phyloP scores from a whole-genome alignment of 2,113 vertebrate species.

The Anguilla rostrata region DNA sequence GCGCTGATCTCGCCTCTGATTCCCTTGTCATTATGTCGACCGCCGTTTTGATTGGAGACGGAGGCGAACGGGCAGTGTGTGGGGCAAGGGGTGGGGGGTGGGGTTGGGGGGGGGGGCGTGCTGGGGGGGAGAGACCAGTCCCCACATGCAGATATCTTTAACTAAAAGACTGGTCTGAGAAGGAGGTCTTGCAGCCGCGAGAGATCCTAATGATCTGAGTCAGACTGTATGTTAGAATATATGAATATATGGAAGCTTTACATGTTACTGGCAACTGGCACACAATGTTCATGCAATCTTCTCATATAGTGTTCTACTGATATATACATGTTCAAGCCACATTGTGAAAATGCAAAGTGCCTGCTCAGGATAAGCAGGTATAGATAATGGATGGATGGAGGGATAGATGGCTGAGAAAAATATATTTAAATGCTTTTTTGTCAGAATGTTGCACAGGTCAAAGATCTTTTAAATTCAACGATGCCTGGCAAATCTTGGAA shows the following conservation, averaged over 20 bases:
- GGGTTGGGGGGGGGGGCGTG: conserved; percentile 60
- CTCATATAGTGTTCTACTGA: neutral
- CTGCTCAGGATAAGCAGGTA: too few species aligned
- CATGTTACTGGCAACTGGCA: neutral
- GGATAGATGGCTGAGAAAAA: too few species aligned
- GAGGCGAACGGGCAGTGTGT: conserved; percentile 65
- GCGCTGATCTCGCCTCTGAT: conserved; percentile 84
- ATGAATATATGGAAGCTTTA: neutral
- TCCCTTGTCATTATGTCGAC: conserved; percentile 81
- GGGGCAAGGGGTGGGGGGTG: conserved; percentile 67
- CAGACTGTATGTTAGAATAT: neutral
- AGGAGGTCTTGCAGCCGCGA: conserved; percentile 29
- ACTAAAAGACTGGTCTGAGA: conserved; percentile 47
- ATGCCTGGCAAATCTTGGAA: neutral
- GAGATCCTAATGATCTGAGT: conserved; percentile 67
- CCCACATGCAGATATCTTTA: conserved; percentile 67
- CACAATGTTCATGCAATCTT: neutral
- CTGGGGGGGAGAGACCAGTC: conserved; percentile 76
- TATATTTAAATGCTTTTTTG: neutral
- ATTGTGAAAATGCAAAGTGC: too few species aligned
- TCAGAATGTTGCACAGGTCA: neutral
- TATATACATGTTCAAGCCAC: neutral
- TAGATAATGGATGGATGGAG: too few species aligned
- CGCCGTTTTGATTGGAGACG: conserved; percentile 72
- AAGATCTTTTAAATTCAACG: neutral